A percentile compares a stretch with the other conserved stretches of the same genome.
These are phyloP conservation scores for Scaptomyza caliginosa DNA, from an alignment of 2,888 invertebrate species.

Conservation along the genomic window DNA sequence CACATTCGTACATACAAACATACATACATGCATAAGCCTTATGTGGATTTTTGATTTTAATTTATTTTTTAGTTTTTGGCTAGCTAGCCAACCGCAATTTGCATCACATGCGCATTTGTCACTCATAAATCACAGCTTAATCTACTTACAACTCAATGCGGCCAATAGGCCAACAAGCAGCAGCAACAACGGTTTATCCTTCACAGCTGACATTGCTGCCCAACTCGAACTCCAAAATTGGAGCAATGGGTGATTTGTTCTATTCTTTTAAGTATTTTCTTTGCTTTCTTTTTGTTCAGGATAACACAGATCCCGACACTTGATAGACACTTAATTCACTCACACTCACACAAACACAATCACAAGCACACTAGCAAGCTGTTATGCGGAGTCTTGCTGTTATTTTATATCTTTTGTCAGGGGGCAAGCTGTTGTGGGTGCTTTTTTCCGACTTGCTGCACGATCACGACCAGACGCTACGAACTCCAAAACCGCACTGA, in stretches of 20 bases:
- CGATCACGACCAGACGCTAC: constrained; percentile 76
- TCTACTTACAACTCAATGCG: constrained; percentile 79
- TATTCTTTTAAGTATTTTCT: not conserved
- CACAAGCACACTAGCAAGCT: constrained; percentile 3
- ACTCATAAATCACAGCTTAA: constrained; percentile 64
- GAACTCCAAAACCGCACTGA: constrained; percentile 82
- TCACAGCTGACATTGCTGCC: constrained; percentile 62
- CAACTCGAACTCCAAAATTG: constrained; percentile 38
- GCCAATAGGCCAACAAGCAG: constrained; percentile 73
- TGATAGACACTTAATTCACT: constrained; percentile 10
- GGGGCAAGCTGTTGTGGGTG: not conserved
- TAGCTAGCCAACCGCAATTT: constrained; percentile 51
- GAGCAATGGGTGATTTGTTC: constrained; percentile 10
- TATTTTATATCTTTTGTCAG: not conserved
- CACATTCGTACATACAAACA: not conserved
- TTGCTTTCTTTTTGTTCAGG: constrained; percentile 5
- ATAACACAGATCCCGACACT: constrained; percentile 32
- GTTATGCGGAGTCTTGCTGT: constrained; percentile 5
- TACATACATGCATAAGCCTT: not conserved
- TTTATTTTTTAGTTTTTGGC: constrained; percentile 36
- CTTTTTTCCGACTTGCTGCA: constrained; percentile 29
- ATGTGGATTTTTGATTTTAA: too few relatives aligned
- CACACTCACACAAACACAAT: constrained; percentile 13
- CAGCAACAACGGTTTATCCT: constrained; percentile 66
- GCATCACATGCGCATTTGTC: constrained; percentile 62